A percentile compares a stretch with the other conserved stretches of the same genome.
These are phyloP conservation scores for Pelodytes ibericus DNA, from an alignment of 2,797 vertebrate species.

Conservation along the genomic window DNA sequence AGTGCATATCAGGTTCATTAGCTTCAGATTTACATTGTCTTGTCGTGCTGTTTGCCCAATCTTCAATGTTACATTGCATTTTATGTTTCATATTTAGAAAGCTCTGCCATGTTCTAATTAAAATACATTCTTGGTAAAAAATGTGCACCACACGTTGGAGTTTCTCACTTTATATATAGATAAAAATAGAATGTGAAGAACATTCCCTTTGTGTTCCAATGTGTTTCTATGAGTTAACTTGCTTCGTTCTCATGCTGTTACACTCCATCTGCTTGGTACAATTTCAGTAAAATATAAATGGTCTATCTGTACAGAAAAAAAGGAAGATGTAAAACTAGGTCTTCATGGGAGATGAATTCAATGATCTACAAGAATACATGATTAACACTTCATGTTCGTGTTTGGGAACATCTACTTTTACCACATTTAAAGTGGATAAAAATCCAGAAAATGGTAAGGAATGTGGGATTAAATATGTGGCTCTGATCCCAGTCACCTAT, in stretches of 20 bases:
- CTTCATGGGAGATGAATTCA: conserved; percentile 3
- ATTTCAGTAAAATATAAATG: conserved; percentile 22
- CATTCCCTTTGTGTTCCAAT: conserved; percentile 11
- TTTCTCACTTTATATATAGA: conserved; percentile 7
- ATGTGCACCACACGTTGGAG: conserved; percentile 13
- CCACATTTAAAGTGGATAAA: neutral
- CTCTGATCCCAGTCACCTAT: neutral
- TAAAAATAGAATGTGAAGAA: conserved; percentile 36
- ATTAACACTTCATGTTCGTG: neutral
- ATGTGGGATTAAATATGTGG: neutral
- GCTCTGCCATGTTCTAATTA: conserved; percentile 16
- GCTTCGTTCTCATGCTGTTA: conserved; percentile 41
- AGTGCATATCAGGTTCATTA: too few relatives aligned
- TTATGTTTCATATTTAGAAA: too few relatives aligned
- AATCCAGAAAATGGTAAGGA: neutral
- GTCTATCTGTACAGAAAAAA: conserved; percentile 35
- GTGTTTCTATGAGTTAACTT: conserved; percentile 20
- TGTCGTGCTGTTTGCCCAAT: too few relatives aligned
- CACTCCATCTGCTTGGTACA: conserved; percentile 46
- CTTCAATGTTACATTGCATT: too few relatives aligned
- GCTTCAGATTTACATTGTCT: too few relatives aligned
- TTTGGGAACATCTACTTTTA: neutral
- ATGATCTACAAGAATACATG: neutral
- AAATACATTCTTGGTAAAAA: conserved; percentile 12
- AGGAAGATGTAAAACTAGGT: neutral